These are phyloP conservation scores for Galagoides demidoff DNA, from an alignment of 2,797 vertebrate genomes.

Conservation along the genomic window DNA sequence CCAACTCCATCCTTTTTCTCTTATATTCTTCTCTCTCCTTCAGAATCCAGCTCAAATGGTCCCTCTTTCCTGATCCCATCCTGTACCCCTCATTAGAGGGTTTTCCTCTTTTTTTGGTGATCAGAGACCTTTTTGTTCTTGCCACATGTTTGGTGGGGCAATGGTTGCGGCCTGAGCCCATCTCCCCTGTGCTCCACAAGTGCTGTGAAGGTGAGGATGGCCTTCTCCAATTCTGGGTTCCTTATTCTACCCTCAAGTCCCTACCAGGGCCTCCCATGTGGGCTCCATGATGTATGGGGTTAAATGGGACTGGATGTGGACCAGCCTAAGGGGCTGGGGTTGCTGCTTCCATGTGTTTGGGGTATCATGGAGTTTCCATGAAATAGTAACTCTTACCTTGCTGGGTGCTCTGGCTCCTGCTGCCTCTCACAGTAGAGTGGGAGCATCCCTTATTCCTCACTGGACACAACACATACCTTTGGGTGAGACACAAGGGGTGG, in stretches of 20 bases:
- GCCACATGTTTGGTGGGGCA: not conserved
- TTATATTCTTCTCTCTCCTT: not conserved
- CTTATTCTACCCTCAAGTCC: not conserved
- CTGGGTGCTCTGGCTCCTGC: not conserved
- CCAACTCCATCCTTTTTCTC: not conserved
- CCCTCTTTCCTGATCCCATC: not conserved
- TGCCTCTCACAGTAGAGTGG: not conserved
- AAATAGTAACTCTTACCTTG: not conserved
- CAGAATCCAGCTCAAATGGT: not conserved
- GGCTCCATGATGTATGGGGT: accelerated
- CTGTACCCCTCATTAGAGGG: not conserved
- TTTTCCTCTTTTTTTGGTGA: not conserved
- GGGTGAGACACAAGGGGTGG: not conserved
- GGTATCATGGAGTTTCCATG: not conserved
- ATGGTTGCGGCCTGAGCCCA: not conserved
- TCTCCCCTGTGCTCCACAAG: not conserved
- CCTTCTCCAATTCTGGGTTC: not conserved
- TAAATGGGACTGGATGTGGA: not conserved
- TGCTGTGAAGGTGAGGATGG: not conserved
- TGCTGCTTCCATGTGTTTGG: not conserved
- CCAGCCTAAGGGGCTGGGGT: not conserved
- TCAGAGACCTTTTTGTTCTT: not conserved
- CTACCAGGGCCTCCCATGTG: not conserved
- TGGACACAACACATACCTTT: not conserved
- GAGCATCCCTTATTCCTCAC: not conserved